Conservation (phyloP, 23 tunicate genomes). For the Diplosoma virens region DNA sequence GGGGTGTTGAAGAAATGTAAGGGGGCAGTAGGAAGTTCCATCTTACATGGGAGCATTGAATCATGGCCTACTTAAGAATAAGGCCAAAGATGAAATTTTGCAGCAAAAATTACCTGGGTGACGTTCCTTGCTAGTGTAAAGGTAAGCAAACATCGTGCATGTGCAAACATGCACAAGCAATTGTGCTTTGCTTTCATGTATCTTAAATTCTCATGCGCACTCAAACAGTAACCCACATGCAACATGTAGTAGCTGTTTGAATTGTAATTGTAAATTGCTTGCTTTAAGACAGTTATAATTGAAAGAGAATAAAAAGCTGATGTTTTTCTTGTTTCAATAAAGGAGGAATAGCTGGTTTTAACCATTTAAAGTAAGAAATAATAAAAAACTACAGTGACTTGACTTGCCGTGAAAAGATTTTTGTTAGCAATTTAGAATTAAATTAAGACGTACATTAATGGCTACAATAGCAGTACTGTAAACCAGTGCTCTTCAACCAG, state of each 20-base stretch:
- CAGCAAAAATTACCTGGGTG: not conserved
- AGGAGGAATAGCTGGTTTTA: not conserved
- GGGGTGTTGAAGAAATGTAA: not conserved
- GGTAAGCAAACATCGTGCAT: not conserved
- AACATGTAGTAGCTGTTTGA: not conserved
- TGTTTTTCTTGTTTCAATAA: not conserved
- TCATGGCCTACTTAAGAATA: not conserved
- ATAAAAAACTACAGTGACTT: not conserved
- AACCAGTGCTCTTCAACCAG: no score
- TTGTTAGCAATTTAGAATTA: not conserved
- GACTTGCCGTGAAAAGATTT: not conserved
- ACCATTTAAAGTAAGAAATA: not conserved
- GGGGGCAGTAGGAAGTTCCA: not conserved
- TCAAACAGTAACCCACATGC: not conserved
- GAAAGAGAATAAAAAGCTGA: not conserved
- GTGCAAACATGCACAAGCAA: not conserved
- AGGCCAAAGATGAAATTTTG: not conserved
- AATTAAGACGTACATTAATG: not conserved
- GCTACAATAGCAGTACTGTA: not conserved
- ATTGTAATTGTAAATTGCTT: not conserved
- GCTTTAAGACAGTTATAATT: not conserved
- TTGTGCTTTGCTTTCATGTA: not conserved
- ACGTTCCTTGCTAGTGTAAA: not conserved
- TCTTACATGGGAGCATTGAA: not conserved
- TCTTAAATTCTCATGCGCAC: no score